Evolutionary conservation across 2,888 invertebrate genomes (phyloP).

Genomic region (Campoplex nolae): DNA sequence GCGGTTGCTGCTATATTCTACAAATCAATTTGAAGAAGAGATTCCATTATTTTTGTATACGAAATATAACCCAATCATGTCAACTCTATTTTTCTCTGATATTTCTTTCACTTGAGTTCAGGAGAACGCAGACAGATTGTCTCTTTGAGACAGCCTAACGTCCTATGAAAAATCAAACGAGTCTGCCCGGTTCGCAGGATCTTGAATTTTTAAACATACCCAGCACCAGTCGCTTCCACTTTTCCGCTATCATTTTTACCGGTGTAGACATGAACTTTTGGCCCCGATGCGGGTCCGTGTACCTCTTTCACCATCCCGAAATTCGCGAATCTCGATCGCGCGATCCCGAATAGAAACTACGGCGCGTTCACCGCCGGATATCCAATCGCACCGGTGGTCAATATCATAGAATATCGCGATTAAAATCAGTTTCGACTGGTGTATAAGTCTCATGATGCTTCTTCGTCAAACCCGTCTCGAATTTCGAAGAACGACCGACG

Average conservation of each 20-base stretch:
- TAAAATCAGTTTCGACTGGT: background rate
- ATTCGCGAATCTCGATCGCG: conserved; percentile 24
- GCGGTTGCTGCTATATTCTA: background rate
- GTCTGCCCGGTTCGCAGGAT: conserved; percentile 36
- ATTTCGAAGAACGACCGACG: background rate
- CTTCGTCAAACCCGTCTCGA: no score
- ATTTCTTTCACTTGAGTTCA: background rate
- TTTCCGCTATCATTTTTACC: conserved; percentile 59
- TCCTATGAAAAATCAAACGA: conserved; percentile 52
- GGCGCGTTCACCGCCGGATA: background rate
- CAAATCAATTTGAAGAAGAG: background rate
- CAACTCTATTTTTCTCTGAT: background rate
- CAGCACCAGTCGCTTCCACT: conserved; percentile 41
- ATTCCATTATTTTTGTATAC: background rate
- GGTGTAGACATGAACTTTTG: conserved; percentile 76
- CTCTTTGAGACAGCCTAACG: conserved; percentile 18
- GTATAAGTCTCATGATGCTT: no score
- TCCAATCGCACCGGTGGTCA: background rate
- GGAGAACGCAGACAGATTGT: background rate
- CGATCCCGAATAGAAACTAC: conserved; percentile 13
- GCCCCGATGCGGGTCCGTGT: conserved; percentile 54
- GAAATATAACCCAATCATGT: conserved; percentile 1
- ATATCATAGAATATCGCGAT: background rate
- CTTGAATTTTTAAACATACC: conserved; percentile 60
- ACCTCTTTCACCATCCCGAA: background rate